phyloP scores from a whole-genome alignment of 2,888 invertebrate species.

The Sarcophaga subvicina region DNA sequence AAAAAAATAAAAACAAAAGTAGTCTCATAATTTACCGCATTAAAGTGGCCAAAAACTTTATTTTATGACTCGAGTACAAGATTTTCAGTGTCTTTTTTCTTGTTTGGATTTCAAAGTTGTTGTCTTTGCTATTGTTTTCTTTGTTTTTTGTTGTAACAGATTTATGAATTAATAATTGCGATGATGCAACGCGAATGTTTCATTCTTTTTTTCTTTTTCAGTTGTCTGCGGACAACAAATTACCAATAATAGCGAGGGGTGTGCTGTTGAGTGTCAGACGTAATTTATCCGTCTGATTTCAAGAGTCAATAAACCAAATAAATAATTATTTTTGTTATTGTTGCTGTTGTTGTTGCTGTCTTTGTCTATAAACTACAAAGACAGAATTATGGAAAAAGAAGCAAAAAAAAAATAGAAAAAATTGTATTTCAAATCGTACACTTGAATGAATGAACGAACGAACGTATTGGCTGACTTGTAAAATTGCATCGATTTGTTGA shows the following conservation, averaged over 20 bases:
- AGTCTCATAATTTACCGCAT: slow-evolving; percentile 33
- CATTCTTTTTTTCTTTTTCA: background rate
- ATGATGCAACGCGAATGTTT: slow-evolving; percentile 35
- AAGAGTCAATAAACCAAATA: slow-evolving; percentile 62
- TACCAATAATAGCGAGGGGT: background rate
- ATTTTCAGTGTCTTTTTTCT: background rate
- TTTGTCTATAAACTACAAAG: slow-evolving; percentile 2
- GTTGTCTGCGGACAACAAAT: background rate
- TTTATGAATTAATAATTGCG: slow-evolving; percentile 39
- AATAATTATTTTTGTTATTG: background rate
- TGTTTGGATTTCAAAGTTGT: background rate
- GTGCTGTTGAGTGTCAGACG: background rate
- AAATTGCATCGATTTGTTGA: background rate
- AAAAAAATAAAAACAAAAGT: background rate
- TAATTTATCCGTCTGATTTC: slow-evolving; percentile 41
- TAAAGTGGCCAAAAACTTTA: background rate
- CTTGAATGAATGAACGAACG: slow-evolving; percentile 7
- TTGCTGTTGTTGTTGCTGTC: background rate
- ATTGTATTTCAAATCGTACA: slow-evolving; percentile 23
- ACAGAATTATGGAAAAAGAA: slow-evolving; percentile 2
- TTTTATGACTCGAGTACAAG: background rate
- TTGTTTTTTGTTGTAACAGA: background rate
- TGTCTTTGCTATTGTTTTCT: background rate
- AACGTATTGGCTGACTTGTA: background rate
- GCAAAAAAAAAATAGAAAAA: background rate